These are phyloP conservation scores for Gouania willdenowi DNA, from an alignment of 2,797 vertebrate species.

Conservation along the genomic window DNA sequence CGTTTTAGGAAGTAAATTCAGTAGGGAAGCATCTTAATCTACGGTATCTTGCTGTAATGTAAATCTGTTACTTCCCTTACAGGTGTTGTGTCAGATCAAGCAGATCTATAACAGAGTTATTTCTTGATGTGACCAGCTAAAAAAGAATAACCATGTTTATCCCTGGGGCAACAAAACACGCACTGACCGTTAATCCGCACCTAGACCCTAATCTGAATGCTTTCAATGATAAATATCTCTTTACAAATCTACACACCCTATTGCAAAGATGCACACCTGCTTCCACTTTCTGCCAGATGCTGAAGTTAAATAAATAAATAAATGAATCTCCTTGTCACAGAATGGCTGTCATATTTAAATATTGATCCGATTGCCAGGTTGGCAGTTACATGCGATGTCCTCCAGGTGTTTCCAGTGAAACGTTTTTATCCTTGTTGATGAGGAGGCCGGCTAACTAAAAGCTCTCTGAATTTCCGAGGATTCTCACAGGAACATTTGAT, in stretches of 20 bases:
- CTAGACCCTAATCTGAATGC: slow-evolving; percentile 15
- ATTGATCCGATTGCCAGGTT: slow-evolving; percentile 13
- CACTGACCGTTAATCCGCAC: slow-evolving; percentile 24
- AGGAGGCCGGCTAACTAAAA: slow-evolving; percentile 29
- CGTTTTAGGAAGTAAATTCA: too few species aligned
- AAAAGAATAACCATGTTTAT: slow-evolving; percentile 17
- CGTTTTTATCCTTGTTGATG: slow-evolving; percentile 35
- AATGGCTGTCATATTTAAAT: slow-evolving; percentile 28
- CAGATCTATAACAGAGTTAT: too few species aligned
- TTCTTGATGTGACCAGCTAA: too few species aligned
- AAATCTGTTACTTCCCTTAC: too few species aligned
- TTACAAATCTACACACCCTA: too few species aligned
- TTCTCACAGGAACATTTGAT: slow-evolving; percentile 58
- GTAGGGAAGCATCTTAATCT: too few species aligned
- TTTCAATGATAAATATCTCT: too few species aligned
- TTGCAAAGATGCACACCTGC: slow-evolving; percentile 11
- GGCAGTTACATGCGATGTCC: slow-evolving; percentile 29
- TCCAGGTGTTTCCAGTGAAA: slow-evolving; percentile 32
- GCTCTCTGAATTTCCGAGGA: slow-evolving; percentile 22
- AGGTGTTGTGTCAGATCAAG: too few species aligned
- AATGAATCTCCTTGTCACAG: not conserved
- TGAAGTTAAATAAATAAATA: not conserved
- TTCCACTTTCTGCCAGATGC: slow-evolving; percentile 2
- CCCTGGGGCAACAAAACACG: slow-evolving; percentile 7
- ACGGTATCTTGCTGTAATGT: too few species aligned